Percentiles rank a stretch among this genome's conserved stretches.
Conservation (phyloP, 2,888 invertebrate genomes). For the Omphaloscelis lunosa region DNA sequence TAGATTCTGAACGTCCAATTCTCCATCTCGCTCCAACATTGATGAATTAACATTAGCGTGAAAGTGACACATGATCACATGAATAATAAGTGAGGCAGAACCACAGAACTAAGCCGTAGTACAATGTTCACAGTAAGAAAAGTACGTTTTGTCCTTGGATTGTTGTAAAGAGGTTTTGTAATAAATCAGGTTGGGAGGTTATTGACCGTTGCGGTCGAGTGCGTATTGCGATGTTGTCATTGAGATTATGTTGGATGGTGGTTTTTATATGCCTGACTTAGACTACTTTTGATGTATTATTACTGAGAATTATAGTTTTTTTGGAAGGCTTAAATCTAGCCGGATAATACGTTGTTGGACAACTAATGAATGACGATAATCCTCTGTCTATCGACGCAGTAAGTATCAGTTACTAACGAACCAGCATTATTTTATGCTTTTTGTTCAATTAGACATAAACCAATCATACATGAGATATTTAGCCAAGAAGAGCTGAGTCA, state of each 20-base stretch:
- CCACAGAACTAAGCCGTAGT: conserved; percentile 66
- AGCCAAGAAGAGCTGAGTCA: no score
- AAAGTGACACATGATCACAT: conserved; percentile 74
- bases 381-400: background rate
- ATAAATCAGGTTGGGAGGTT: conserved; percentile 56
- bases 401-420: background rate
- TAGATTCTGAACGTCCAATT: conserved; percentile 69
- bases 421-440: background rate
- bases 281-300: conserved; percentile 29
- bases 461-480: background rate
- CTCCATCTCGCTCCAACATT: conserved; percentile 72
- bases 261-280: conserved; percentile 54
- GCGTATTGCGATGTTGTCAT: conserved; percentile 56
- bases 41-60: conserved; percentile 67
- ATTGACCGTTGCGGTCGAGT: conserved; percentile 51
- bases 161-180: conserved; percentile 52
- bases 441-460: background rate
- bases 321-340: background rate
- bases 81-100: conserved; percentile 77
- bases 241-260: conserved; percentile 40
- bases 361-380: background rate
- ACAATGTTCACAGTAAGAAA: conserved; percentile 55
- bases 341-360: background rate
- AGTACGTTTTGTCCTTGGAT: conserved; percentile 57
- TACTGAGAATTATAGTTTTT: conserved; percentile 31